Conservation (phyloP, 2,888 invertebrate genomes). For the Netelia virgata region DNA sequence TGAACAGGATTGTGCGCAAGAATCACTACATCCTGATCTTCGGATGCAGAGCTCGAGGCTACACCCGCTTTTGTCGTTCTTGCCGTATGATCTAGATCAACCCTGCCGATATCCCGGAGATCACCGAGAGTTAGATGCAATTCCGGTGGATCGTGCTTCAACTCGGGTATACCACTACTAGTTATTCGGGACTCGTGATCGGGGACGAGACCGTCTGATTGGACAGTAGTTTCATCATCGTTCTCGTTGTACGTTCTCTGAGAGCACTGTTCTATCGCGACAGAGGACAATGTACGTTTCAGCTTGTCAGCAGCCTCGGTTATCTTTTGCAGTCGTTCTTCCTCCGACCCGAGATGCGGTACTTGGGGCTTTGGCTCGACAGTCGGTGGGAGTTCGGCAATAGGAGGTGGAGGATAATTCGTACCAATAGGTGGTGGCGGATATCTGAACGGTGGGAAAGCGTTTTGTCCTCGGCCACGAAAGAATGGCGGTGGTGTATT, state of each 20-base stretch:
- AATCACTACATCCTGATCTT: constrained; percentile 54
- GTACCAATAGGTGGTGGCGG: constrained; percentile 47
- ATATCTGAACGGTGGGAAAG: constrained; percentile 46
- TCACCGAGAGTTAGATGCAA: constrained; percentile 78
- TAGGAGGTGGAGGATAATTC: constrained; percentile 31
- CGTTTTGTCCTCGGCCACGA: constrained; percentile 46
- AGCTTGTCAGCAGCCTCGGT: constrained; percentile 80
- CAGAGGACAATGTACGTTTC: constrained; percentile 78
- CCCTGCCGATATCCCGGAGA: constrained; percentile 79
- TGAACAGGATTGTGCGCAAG: constrained; percentile 42
- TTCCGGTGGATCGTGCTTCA: constrained; percentile 79
- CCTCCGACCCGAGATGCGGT: constrained; percentile 80
- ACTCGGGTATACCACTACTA: constrained; percentile 73
- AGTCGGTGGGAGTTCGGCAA: neutral
- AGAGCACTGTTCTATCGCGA: constrained; percentile 72
- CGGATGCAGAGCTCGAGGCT: neutral
- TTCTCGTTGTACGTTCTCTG: constrained; percentile 67
- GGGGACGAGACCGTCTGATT: neutral
- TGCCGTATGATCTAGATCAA: constrained; percentile 74
- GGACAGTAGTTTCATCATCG: constrained; percentile 5
- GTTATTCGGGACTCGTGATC: constrained; percentile 55
- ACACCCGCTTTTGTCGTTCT: neutral
- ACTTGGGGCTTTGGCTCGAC: constrained; percentile 34
- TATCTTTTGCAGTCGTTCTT: constrained; percentile 81
- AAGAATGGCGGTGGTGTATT: constrained; percentile 46